Evolutionary conservation across 2,888 invertebrate genomes (phyloP).

Genomic region (Spodoptera littoralis): DNA sequence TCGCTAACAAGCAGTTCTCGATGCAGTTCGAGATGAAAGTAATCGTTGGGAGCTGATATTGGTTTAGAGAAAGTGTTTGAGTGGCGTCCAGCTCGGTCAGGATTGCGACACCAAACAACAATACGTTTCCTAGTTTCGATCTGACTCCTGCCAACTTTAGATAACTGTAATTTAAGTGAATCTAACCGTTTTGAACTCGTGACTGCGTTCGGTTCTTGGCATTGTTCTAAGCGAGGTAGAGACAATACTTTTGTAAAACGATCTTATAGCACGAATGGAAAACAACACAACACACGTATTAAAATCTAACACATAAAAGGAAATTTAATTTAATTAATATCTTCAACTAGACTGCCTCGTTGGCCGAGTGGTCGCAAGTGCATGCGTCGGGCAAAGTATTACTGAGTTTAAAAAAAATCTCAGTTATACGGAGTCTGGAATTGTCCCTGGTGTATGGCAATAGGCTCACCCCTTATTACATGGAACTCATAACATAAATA

Average conservation of each 20-base stretch:
- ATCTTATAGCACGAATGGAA: too few species aligned
- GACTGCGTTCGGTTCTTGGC: conserved; percentile 33
- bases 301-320: too few species aligned
- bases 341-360: too few species aligned
- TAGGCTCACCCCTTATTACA: too few species aligned
- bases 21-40: conserved; percentile 59
- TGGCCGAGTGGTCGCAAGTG: too few species aligned
- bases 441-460: too few species aligned
- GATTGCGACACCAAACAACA: conserved; percentile 64
- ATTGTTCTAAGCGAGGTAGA: conserved; percentile 7
- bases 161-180: conserved; percentile 59
- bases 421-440: too few species aligned
- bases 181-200: conserved; percentile 31
- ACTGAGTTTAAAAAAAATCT: too few species aligned
- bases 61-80: conserved; percentile 63
- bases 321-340: too few species aligned
- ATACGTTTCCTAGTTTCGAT: conserved; percentile 63
- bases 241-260: background rate
- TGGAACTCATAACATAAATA: too few species aligned
- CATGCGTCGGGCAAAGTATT: too few species aligned
- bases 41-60: conserved; percentile 50
- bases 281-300: too few species aligned
- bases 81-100: conserved; percentile 51
- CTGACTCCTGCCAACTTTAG: conserved; percentile 59
- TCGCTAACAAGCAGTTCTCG: conserved; percentile 26